These are phyloP conservation scores for Galago senegalensis DNA, from an alignment of 2,797 vertebrate species.

Conservation along the genomic window DNA sequence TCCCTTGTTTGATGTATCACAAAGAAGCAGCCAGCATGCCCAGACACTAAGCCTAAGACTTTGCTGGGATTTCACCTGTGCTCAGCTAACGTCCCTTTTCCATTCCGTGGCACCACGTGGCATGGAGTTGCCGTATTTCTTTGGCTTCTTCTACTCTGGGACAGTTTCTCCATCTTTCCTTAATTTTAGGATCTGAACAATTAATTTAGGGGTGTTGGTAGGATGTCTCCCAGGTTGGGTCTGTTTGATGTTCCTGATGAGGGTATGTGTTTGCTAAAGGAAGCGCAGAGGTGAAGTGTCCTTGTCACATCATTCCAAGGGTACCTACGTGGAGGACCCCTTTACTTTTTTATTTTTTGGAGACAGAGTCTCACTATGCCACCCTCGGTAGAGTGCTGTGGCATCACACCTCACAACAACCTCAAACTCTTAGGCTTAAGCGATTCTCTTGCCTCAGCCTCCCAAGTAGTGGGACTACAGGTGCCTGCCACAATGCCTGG, in stretches of 20 bases:
- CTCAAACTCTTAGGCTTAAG: too few relatives aligned
- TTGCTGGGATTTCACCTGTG: too few relatives aligned
- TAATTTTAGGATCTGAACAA: background rate
- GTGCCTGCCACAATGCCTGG: too few relatives aligned
- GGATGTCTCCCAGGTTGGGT: rapidly evolving
- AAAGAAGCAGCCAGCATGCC: rapidly evolving
- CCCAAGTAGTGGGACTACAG: too few relatives aligned
- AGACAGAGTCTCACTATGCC: too few relatives aligned
- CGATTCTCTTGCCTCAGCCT: too few relatives aligned
- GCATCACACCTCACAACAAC: too few relatives aligned
- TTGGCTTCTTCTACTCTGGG: rapidly evolving
- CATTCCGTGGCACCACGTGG: rapidly evolving
- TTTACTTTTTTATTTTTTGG: too few relatives aligned
- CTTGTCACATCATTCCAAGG: background rate
- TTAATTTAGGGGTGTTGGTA: background rate
- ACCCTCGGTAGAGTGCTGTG: too few relatives aligned
- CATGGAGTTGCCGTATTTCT: too few relatives aligned
- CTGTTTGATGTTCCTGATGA: background rate
- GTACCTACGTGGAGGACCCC: rapidly evolving
- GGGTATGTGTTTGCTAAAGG: rapidly evolving
- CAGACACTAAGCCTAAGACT: rapidly evolving
- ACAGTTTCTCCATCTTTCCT: background rate
- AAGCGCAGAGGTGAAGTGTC: rapidly evolving
- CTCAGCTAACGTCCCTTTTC: background rate
- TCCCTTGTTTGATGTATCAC: rapidly evolving